Base-by-base conservation (phyloP, 37 sponge, comb jelly and placozoan species). In the Ianthella basta region DNA sequence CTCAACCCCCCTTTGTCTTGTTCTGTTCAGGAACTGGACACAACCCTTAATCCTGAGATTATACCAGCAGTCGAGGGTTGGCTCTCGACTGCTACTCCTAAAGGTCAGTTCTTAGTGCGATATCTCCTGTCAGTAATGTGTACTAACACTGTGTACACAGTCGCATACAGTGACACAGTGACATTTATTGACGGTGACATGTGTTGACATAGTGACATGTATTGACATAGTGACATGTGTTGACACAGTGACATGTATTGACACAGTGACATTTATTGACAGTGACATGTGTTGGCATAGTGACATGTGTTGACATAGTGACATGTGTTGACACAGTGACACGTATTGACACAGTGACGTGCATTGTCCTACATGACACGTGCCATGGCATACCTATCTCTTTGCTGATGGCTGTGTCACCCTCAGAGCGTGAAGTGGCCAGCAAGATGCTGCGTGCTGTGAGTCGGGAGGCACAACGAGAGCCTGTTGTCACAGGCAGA, bases 41-140 rank as follows among this genome's bases (percentile, higher is more conserved):
- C 61, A 2, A 60, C 74, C 1, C 38, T 93, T 29, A 83, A 81
- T 41, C 90, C 94, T 23, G 86, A 87, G 15, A 54, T 93, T 19
- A 90, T 87, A 0, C 94, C 94, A 33, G 88, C 70, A 67, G 88
- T 93, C 16, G 94, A 93, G 55, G 54, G 73, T 2, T 93, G 94
- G 94, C 16, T 93, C 35, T 30, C 80, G 12, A 67, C 66, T 73
- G 94, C 94, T 6, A 89, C 30, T 59, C 53, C 67, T 25, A 85
- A 87, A 85, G 94, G 94, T 89, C 72, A 10, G 37, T 55, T n/a
- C 32, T 18, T 21, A 27, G 72, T 24, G 20, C 30, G n/a, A n/a
- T n/a, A n/a, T n/a, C n/a, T n/a, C n/a, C n/a, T n/a, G n/a, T n/a
- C n/a, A n/a, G n/a, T n/a, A n/a, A n/a, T n/a, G n/a, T n/a, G n/a